Conservation (phyloP, 1,140 invertebrate genomes). For the Choristoneura fumiferana region DNA sequence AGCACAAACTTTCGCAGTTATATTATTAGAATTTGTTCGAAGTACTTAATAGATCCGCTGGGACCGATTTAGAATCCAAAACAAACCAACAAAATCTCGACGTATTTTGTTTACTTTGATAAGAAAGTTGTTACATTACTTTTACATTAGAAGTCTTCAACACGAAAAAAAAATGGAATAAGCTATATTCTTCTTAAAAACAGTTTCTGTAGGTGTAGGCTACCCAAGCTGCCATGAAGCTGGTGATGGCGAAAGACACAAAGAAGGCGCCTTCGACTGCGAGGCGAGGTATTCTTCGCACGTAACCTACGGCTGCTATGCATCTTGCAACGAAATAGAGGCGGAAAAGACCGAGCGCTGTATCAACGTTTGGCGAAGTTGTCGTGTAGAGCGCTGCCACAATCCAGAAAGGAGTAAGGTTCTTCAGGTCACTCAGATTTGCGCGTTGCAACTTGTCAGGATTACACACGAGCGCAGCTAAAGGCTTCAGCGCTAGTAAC, state of each 20-base stretch:
- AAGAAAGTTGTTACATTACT: no score
- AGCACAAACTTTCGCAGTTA: no score
- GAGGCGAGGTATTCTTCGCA: conserved; percentile 29
- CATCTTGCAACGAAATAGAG: conserved; percentile 39
- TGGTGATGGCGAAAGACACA: conserved; percentile 41
- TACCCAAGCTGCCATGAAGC: conserved; percentile 42
- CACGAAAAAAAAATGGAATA: no score
- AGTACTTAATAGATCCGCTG: no score
- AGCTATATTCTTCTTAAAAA: conserved; percentile 24
- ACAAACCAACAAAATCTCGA: no score
- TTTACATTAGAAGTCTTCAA: no score
- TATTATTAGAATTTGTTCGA: no score
- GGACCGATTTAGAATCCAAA: no score
- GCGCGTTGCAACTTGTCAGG: conserved; percentile 45
- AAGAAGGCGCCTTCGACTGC: conserved; percentile 36
- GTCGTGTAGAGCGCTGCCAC: conserved; percentile 53
- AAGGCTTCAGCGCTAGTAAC: conserved; percentile 37
- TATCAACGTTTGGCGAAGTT: conserved; percentile 35
- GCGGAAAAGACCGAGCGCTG: conserved; percentile 35
- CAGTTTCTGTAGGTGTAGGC: conserved; percentile 40
- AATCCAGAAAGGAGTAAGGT: conserved; percentile 51
- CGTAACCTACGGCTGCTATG: conserved; percentile 37
- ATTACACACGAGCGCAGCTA: conserved; percentile 38
- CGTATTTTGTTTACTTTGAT: no score
- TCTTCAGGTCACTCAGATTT: conserved; percentile 49